Base-by-base conservation (phyloP, 2,113 vertebrate species). In the Halichoerus grypus region DNA sequence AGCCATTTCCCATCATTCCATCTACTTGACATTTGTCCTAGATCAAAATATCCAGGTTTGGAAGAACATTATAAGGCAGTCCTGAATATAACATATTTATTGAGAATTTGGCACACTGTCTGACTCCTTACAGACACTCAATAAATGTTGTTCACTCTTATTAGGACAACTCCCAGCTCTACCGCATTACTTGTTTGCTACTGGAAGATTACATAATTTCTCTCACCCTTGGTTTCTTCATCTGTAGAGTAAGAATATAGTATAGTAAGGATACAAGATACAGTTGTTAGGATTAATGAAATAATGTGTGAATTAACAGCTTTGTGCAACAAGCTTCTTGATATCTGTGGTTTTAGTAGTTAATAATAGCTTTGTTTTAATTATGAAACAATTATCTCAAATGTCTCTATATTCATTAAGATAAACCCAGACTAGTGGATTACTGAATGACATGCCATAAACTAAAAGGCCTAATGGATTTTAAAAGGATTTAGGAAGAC, bases 401-500 rank as follows among this genome's bases (percentile, higher is more conserved):
- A 69, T 74, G 46, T 55, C 12, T 67, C 22, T 15, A 13, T 63
- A 63, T 87, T 93, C n/a, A 51, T 91, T 77, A 59, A 11, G 5
- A 42, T 42, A 84, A 21, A 81, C 0, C 9, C 3, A 76, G 31
- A 88, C 57, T 28, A 59, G 26, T 53, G 6, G 33, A 53, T 81
- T 81, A 57, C 22, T 61, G 14, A 91, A 81, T 63, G 0, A 3
- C 11, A 76, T 74, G 3, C 4, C 14, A 76, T 51, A 51, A 16
- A 0, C 3, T 49, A 18, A 74, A 16, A n/a, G 19, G 3, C 51
- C 28, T 57, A 53, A 77, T 1, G 36, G 6, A 61, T 72, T 33
- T 72, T n/a, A 24, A 77, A 97, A 86, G 11, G 4, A 39, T 57
- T 79, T 77, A 7, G 18, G 53, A 91, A 79, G n/a, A 61, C 55